phyloP scores from a whole-genome alignment of 30 jellyfish, hydroid and myxozoan species.

The Turritopsis rubra region DNA sequence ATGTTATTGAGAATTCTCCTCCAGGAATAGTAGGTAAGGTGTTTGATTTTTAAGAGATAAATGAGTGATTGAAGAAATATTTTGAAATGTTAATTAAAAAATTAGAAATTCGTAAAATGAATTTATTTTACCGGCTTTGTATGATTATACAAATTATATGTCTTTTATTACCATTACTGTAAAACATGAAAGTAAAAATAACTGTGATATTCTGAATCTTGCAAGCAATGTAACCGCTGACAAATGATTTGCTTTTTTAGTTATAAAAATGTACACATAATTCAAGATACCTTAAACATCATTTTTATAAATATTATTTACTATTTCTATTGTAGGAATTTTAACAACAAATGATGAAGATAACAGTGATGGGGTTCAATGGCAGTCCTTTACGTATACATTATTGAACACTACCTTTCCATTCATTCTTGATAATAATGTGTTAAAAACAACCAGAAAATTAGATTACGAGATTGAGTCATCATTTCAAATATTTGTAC shows the following conservation, averaged over 20 bases:
- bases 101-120: too few species aligned
- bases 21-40: slow-evolving; percentile 32
- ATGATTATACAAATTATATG: too few species aligned
- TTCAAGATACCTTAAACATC: too few species aligned
- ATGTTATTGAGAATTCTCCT: slow-evolving; percentile 51
- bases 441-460: slow-evolving; percentile 32
- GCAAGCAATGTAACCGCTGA: too few species aligned
- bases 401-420: slow-evolving; percentile 39
- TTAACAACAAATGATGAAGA: slow-evolving; percentile 62
- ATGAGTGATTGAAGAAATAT: neutral
- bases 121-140: too few species aligned
- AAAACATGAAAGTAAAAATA: too few species aligned
- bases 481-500: slow-evolving; percentile 31
- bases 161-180: too few species aligned
- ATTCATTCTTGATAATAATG: slow-evolving; percentile 32
- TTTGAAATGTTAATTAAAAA: too few species aligned
- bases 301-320: too few species aligned
- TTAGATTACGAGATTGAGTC: slow-evolving; percentile 59
- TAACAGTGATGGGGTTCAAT: slow-evolving; percentile 8
- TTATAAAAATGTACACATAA: too few species aligned
- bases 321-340: slow-evolving; percentile 27
- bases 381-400: slow-evolving; percentile 51
- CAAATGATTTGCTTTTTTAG: too few species aligned
- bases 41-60: neutral
- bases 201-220: too few species aligned